phyloP scores from a whole-genome alignment of 2,888 invertebrate species.

The Melitaea athalia region DNA sequence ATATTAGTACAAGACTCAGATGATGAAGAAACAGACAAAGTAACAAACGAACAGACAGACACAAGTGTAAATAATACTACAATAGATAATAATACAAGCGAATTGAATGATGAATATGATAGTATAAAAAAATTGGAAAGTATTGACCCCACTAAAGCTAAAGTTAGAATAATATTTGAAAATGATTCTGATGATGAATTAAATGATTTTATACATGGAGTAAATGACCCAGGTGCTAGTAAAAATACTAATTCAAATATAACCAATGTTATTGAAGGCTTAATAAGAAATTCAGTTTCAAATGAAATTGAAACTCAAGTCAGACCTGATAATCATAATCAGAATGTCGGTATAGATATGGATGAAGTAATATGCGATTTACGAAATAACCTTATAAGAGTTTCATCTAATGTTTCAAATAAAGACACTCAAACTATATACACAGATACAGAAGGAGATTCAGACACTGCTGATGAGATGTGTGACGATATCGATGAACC shows the following conservation, averaged over 20 bases:
- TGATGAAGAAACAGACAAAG: neutral
- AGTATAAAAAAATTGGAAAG: constrained; percentile 4
- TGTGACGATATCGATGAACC: too few species aligned
- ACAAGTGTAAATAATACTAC: neutral
- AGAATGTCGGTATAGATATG: too few species aligned
- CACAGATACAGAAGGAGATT: too few species aligned
- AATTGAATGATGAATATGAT: neutral
- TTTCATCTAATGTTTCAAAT: too few species aligned
- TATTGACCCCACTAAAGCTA: constrained; percentile 8
- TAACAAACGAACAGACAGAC: neutral
- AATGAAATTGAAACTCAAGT: too few species aligned
- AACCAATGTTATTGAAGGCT: neutral
- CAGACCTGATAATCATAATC: too few species aligned
- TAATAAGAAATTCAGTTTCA: neutral
- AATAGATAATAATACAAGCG: neutral
- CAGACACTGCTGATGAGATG: too few species aligned
- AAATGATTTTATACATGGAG: neutral
- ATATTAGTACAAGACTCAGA: neutral
- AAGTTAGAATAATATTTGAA: constrained; percentile 15
- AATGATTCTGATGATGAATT: constrained; percentile 7
- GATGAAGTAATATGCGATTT: too few species aligned
- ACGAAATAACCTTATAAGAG: too few species aligned
- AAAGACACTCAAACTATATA: too few species aligned
- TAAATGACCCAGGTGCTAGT: neutral
- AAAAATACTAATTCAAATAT: neutral